phyloP scores from a whole-genome alignment of 2,888 invertebrate species.

The Amblyteles armatorius region DNA sequence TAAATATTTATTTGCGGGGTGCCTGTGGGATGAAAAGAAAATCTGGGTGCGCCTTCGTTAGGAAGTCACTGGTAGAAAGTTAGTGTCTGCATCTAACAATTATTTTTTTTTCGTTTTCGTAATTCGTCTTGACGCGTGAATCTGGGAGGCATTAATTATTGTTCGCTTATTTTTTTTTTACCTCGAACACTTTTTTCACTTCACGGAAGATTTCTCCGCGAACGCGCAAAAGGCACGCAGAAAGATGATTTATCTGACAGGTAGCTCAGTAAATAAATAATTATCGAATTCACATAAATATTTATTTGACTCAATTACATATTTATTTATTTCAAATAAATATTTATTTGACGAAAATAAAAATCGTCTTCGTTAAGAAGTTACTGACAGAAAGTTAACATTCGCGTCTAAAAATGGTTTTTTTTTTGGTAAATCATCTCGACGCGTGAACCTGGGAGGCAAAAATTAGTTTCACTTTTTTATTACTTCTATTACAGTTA shows the following conservation, averaged over 20 bases:
- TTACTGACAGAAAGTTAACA: neutral
- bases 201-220: neutral
- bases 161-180: neutral
- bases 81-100: too few relatives aligned
- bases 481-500: conserved; percentile 8
- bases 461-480: neutral
- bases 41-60: too few relatives aligned
- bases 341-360: too few relatives aligned
- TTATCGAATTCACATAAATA: too few relatives aligned
- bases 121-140: neutral
- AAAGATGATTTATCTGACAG: neutral
- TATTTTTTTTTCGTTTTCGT: neutral
- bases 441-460: neutral
- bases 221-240: neutral
- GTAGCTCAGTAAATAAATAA: too few relatives aligned
- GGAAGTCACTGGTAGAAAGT: too few relatives aligned
- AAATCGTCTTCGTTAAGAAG: too few relatives aligned
- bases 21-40: too few relatives aligned
- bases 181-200: neutral
- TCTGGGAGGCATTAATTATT: neutral
- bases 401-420: neutral
- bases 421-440: neutral
- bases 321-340: neutral
- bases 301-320: neutral
- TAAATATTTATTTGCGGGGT: neutral